A percentile compares a stretch with the other conserved stretches of the same genome.
Evolutionary conservation across 2,888 invertebrate species (phyloP).

Genomic region (Volucella inflata): DNA sequence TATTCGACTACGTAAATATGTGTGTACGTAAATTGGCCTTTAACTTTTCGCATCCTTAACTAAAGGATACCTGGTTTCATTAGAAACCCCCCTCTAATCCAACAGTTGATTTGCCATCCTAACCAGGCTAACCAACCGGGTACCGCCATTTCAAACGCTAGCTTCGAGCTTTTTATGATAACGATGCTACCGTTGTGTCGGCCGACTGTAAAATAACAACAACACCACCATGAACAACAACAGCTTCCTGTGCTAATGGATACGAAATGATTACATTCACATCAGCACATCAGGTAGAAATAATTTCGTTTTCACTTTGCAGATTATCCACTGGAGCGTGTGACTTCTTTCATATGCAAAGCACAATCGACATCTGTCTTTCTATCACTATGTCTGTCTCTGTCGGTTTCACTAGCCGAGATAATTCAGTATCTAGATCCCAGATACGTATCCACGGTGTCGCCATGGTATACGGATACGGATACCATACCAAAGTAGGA

Average conservation of each 20-base stretch:
- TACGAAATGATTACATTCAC: conserved; percentile 70
- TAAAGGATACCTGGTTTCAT: conserved; percentile 53
- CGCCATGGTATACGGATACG: no score
- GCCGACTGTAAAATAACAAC: conserved; percentile 13
- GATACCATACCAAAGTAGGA: no score
- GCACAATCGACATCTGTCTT: conserved; percentile 49
- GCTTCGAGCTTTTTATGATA: conserved; percentile 23
- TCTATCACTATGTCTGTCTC: background rate
- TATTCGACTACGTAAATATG: background rate
- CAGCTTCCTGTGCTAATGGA: conserved; percentile 47
- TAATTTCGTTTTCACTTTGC: conserved; percentile 74
- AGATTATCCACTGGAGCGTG: conserved; percentile 68
- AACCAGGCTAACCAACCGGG: background rate
- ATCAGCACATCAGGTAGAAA: conserved; percentile 71
- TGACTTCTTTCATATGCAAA: conserved; percentile 67
- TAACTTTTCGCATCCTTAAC: conserved; percentile 61
- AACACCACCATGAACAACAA: conserved; percentile 19
- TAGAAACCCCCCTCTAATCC: conserved; percentile 47
- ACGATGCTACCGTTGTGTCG: conserved; percentile 22
- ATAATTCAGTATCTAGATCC: background rate
- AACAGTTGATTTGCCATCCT: conserved; percentile 16
- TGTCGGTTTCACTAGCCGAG: background rate
- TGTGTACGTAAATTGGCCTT: conserved; percentile 33
- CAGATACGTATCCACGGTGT: background rate
- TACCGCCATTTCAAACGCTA: background rate